Evolutionary conservation across 2,113 vertebrate species (phyloP).

Genomic region (Lepus timidus): DNA sequence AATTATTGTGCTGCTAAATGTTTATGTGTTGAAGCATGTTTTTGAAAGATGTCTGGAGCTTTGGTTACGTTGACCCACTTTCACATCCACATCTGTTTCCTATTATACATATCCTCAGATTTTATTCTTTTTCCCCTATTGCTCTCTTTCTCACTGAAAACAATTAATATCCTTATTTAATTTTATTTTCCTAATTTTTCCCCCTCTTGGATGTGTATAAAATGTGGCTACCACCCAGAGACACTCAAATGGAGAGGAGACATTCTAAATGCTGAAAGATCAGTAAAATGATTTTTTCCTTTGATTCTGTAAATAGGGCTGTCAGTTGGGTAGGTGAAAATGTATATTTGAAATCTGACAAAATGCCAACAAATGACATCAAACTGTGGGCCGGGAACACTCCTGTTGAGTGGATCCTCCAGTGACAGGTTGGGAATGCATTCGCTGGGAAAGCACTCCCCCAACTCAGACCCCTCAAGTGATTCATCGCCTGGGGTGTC

Average conservation of each 20-base stretch:
- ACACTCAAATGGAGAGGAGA: conserved; percentile 13
- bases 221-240: conserved; percentile 38
- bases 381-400: conserved; percentile 45
- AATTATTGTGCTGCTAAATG: conserved; percentile 42
- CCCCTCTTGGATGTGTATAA: conserved; percentile 10
- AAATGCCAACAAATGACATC: conserved; percentile 67
- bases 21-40: conserved; percentile 66
- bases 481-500: conserved; percentile 66
- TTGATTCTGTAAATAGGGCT: conserved; percentile 73
- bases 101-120: conserved; percentile 70
- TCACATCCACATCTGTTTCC: conserved; percentile 71
- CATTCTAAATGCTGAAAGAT: conserved; percentile 53
- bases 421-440: conserved; percentile 14
- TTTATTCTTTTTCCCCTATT: conserved; percentile 55
- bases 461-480: conserved; percentile 46
- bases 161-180: conserved; percentile 69
- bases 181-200: conserved; percentile 27
- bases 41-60: conserved; percentile 62
- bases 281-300: conserved; percentile 55
- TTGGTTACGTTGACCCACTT: conserved; percentile 62
- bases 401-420: conserved; percentile 53
- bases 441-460: conserved; percentile 50
- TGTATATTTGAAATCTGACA: conserved; percentile 70
- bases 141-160: conserved; percentile 70
- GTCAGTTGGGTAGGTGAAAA: conserved; percentile 67